Base-by-base conservation (phyloP, 2,888 invertebrate species). In the Merodon equestris region DNA sequence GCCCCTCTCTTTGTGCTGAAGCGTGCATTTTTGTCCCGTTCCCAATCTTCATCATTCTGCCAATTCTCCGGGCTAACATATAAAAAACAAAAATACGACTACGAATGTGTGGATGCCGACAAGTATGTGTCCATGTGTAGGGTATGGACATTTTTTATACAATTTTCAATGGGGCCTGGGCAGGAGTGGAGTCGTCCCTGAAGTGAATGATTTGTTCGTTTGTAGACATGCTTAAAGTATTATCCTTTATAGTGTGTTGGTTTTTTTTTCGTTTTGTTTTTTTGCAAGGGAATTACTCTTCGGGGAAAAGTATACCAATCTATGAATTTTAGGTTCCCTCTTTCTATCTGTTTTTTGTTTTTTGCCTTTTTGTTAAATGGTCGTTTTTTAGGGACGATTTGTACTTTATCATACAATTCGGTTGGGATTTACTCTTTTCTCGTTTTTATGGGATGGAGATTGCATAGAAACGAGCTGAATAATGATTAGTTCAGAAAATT, bases 181-280 rank as follows among this genome's bases (percentile, higher is more conserved):
- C 27, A 54, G 67, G 66, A 57, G 18, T 12, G 53, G 27, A 44
- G 44, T 44, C 34, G 38, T 9, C 36, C 48, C 67, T 40, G 63
- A 68, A 63, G 42, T 77, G 77, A 73, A 77, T 63, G 77, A 73
- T 63, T 73, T 50, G 64, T 79, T 64, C 79, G 74, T 79, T 79
- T 79, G 68, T 70, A 68, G 74, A 74, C 74, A 74, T 79, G 68
- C 74, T 79, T 74, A 79, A 79, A 79, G 74, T 74, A 79, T 79
- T 79, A 79, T 74, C 68, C 68, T 74, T 77, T 67, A 73, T 72
- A 61, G 72, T 67, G 71, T 38, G 66, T 45, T 70, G 63, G 56
- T 42, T 58, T 66, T 40, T 18, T 60, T 27, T 9, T 17, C 9
- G n/a, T n/a, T n/a, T 19, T 27, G 5, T 57, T 51, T 56, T 60